Evolutionary conservation across 2,113 vertebrate species (phyloP).

Genomic region (Sciurus niger): DNA sequence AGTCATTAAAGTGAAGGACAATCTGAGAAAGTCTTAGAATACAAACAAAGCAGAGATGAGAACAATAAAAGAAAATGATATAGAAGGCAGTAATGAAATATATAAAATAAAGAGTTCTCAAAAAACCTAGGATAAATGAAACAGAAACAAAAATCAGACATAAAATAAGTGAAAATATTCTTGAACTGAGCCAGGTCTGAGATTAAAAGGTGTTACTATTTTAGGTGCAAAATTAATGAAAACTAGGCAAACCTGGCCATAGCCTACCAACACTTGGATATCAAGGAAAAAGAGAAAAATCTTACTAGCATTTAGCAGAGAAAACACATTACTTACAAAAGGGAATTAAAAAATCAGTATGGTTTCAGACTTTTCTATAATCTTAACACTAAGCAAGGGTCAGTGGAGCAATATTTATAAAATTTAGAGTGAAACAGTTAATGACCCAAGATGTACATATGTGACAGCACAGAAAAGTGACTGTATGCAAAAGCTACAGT

Average conservation of each 20-base stretch:
- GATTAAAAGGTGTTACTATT: not conserved
- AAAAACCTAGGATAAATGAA: not conserved
- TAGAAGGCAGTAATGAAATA: not conserved
- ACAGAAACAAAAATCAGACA: constrained; percentile 48
- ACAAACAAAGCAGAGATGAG: constrained; percentile 2
- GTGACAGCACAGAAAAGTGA: not conserved
- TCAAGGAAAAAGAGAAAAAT: constrained; percentile 50
- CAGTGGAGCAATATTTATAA: not conserved
- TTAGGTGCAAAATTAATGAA: constrained; percentile 38
- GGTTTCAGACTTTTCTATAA: not conserved
- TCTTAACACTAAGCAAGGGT: not conserved
- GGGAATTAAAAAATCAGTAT: not conserved
- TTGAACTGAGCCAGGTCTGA: constrained; percentile 14
- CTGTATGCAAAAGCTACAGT: not conserved
- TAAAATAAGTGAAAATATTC: not conserved
- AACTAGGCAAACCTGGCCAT: constrained; percentile 33
- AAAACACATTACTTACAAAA: constrained; percentile 39
- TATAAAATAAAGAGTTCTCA: not conserved
- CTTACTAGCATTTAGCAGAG: constrained; percentile 27
- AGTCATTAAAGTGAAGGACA: constrained; percentile 21
- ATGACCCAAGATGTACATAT: not conserved
- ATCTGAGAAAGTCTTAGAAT: constrained; percentile 9
- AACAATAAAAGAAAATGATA: not conserved
- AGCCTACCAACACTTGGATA: not conserved
- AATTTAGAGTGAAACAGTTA: not conserved